Evolutionary conservation across 2,113 vertebrate genomes (phyloP), one percentile per base, ranked within the genome.

Genomic region (Orcinus orca): DNA sequence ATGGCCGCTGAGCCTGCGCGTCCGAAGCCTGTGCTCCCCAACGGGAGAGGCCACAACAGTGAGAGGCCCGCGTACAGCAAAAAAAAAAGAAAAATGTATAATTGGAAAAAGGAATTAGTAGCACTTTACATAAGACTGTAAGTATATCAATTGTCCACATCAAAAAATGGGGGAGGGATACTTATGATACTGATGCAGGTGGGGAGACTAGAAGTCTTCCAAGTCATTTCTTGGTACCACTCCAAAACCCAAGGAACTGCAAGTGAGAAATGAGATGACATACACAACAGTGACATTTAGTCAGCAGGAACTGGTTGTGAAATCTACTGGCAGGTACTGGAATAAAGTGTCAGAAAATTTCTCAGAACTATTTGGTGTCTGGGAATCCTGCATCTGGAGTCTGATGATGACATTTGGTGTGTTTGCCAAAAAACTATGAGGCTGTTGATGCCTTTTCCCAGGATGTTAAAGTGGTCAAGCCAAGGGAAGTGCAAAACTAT

Each of bases 391-490:
- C 2, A n/a, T 31, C 6, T 29, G 47, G 71, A 85, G 65, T 8
- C 53, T 91, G 67, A 53, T 81, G 26, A 81, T n/a, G 82, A 93
- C 65, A 89, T 38, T 89, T 92, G 81, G 94, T 12, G 85, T 62
- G 95, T 55, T 47, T 77, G 67, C n/a, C 74, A 93, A 82, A 41
- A 77, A 92, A 90, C n/a, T 63, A 6, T 55, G 31, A 55, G 44
- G 36, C 33, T 90, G 14, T 10, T 81, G 88, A 77, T 63, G 38
- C 5, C 26, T 65, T 90, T 88, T 80, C 29, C 60, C 12, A 33
- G n/a, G 38, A 31, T 93, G 38, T 8, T 53, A 71, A 86, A 82
- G 38, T 55, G 29, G 33, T 9, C 5, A 70, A 85, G 11, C 25
- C 89, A 84, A 88, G 15, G 18, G 44, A 96, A 96, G 58, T 77